Evolutionary conservation across 1,140 invertebrate genomes (phyloP).

Genomic region (Drosophila auraria): DNA sequence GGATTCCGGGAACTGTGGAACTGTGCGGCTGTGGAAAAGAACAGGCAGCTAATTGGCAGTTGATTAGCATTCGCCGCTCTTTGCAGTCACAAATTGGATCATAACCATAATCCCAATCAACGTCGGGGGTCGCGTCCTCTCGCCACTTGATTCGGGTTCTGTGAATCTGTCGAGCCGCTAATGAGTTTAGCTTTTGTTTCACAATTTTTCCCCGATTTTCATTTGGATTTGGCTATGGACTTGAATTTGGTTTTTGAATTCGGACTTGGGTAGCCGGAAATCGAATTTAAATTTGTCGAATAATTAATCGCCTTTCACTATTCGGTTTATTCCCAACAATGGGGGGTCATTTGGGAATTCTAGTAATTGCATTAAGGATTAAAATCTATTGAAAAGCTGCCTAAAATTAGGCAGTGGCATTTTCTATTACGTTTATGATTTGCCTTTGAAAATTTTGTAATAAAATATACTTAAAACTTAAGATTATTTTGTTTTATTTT

Average conservation of each 20-base stretch:
- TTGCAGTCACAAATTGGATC: slow-evolving; percentile 39
- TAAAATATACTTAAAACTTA: no score
- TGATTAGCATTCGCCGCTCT: slow-evolving; percentile 36
- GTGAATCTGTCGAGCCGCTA: slow-evolving; percentile 8
- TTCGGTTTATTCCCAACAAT: background rate
- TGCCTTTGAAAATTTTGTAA: no score
- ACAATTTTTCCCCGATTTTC: background rate
- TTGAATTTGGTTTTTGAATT: background rate
- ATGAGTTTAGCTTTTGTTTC: slow-evolving; percentile 31
- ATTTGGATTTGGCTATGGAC: background rate
- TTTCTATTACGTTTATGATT: no score
- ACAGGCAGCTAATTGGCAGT: slow-evolving; percentile 43
- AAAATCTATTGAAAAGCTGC: background rate
- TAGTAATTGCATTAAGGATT: background rate
- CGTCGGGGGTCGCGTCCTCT: slow-evolving; percentile 27
- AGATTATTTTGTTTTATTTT: no score
- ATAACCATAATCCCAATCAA: slow-evolving; percentile 57
- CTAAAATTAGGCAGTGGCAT: background rate
- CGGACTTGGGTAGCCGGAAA: background rate
- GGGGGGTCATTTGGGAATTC: background rate
- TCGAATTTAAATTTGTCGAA: slow-evolving; percentile 18
- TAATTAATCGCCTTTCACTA: slow-evolving; percentile 21
- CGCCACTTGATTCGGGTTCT: slow-evolving; percentile 24
- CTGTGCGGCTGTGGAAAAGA: background rate
- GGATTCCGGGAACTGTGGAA: background rate